Evolutionary conservation across 2,797 vertebrate species (phyloP), one percentile per base, ranked within the genome.

Genomic region (Hylomyscus alleni): DNA sequence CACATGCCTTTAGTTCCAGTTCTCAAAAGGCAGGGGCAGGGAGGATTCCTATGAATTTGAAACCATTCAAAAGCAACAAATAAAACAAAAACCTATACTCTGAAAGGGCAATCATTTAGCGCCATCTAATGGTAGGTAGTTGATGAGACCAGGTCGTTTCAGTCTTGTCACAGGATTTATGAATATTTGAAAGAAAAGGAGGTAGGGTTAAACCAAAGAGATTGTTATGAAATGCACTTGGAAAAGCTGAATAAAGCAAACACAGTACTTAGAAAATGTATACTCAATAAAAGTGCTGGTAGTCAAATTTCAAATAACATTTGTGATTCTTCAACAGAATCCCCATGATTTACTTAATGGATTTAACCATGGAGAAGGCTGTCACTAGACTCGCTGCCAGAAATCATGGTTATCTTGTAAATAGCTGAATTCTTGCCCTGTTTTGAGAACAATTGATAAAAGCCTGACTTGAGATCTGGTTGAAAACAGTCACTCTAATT

Each of bases 361-460:
- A 17, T 75, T 97, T 67, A 80, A 86, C 92, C 93, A n/a, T 50
- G 22, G 44, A 96, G 83, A 90, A 95, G 93, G 72, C 83, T 90
- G 65, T 76, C 4, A 0, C 69, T 93, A 87, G 67, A 91, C 15
- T 50, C n/a, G 14, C 75, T 67, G 91, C 92, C 95, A 97, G 81
- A 94, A 95, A 93, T 93, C 95, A 95, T 95, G 93, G 95, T 92
- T 97, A 93, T 90, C 94, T 94, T 90, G 80, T 93, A 97, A 97
- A 97, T 54, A 95, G 91, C 60, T 96, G 80, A 94, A 96, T 95
- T 94, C 73, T 95, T 78, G 94, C 94, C 62, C 67, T 92, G 73
- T 93, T 98, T 95, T 95, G 56, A 54, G 93, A 94, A 97, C 73
- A 96, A 95, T 92, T 92, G 69, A 77, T 97, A 97, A 97, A 98